Base-by-base conservation (phyloP, 2,888 invertebrate genomes). In the Acronicta psi region DNA sequence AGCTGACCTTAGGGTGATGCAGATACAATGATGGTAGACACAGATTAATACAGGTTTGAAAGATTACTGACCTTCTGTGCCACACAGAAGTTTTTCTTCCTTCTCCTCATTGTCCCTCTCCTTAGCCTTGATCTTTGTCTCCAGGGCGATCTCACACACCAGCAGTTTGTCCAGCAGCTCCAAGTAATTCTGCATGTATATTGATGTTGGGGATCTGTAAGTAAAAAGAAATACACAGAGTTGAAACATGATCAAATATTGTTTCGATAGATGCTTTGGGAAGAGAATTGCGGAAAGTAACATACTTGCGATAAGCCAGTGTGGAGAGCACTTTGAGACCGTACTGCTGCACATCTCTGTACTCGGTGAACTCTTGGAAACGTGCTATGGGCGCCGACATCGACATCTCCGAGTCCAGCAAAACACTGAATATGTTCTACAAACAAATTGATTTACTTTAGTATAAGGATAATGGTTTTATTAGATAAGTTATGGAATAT, bases 271-370 rank as follows among this genome's bases (percentile, higher is more conserved):
- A n/a, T n/a, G n/a, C n/a, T n/a, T n/a, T n/a, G n/a, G n/a, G n/a
- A n/a, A n/a, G n/a, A n/a, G n/a, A n/a, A n/a, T 20, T 20, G 20
- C 5, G n/a, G 34, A n/a, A n/a, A n/a, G 6, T n/a, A 7, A n/a
- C 90, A 84, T 77, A 79, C 95, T 91, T 91, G 77, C 85, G 86
- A 69, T 90, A 91, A 6, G 91, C 90, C 16, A 92, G 77, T 0
- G 85, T 85, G 17, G 90, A 84, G 7, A 93, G 84, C 2, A 91
- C 87, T 79, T 89, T 90, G 91, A 98, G 96, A 0, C 96, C 95
- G 81, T 96, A 95, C 82, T 96, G 97, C 62, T 97, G 92, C 16
- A 98, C 95, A 84, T 98, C 98, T 69, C 96, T 95, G 83, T 96
- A 97, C 57, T 95, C 94, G 0, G 96, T 92, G 83, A 96, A 97